Evolutionary conservation across 2,888 invertebrate genomes (phyloP), one percentile per base, ranked within the genome.

Genomic region (Sphinx pinastri): DNA sequence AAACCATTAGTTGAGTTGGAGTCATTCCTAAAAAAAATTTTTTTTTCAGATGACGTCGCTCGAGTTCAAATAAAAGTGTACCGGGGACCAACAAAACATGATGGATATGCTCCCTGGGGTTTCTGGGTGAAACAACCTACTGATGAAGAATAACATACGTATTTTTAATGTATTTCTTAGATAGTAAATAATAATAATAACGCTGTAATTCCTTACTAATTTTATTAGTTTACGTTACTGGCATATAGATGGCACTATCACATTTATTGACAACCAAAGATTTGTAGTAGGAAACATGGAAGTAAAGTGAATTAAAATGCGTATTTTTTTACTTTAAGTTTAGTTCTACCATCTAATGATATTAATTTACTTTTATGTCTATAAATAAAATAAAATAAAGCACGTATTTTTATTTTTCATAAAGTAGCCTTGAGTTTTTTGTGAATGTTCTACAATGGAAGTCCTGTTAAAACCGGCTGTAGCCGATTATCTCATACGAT

Each of bases 51-150:
- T 77, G 95, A 95, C 74, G 91, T 94, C 14, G 95, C 95, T 3
- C 88, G 96, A 68, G 96, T 97, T 1, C 96, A 96, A 89, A 96
- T 97, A 74, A 97, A 96, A 87, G 96, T 96, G 57, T 97, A 96
- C 88, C 88, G 97, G 74, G 96, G 96, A 0, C 96, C 96, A 0
- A 95, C 95, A 1, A 95, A 95, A 77, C 92, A 95, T 74, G 95
- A 95, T 71, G 94, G 95, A 38, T 95, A 95, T 79, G 96, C 96
- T 2, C 96, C 96, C 0, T 96, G 96, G 95, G 96, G 96, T 4
- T 96, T 95, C 84, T 96, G 96, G 96, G 95, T 96, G 51, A 96
- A 96, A 76, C 96, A 96, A 79, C 96, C 96, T 5, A 95, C 95
- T 0, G 96, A 96, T 77, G 95, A 95, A 68, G 85, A 95, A 75